Conservation (phyloP, 2,113 vertebrate genomes). For the Zosterops pallidus region DNA sequence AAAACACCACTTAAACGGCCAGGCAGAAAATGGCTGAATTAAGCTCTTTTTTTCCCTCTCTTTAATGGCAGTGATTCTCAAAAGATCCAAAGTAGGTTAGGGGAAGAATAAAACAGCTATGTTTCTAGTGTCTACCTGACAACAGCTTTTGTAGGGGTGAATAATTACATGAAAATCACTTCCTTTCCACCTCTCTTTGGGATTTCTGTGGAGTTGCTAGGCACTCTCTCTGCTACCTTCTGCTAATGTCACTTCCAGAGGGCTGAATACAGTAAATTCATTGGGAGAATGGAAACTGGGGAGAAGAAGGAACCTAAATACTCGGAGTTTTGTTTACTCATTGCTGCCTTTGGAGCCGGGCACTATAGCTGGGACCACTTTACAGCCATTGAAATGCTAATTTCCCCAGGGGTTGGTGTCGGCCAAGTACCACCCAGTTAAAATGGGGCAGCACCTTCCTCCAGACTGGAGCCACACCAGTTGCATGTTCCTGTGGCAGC, state of each 20-base stretch:
- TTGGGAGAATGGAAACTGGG: constrained; percentile 38
- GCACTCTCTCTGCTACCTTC: constrained; percentile 62
- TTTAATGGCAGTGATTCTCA: constrained; percentile 67
- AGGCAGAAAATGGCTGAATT: constrained; percentile 77
- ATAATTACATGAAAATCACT: constrained; percentile 83
- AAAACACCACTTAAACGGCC: constrained; percentile 71
- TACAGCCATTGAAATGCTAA: constrained; percentile 75
- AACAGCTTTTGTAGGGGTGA: constrained; percentile 78
- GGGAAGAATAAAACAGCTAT: constrained; percentile 79
- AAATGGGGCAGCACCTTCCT: constrained; percentile 53
- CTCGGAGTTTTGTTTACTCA: constrained; percentile 62
- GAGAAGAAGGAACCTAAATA: constrained; percentile 56
- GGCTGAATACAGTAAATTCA: constrained; percentile 72
- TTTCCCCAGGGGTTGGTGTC: not conserved
- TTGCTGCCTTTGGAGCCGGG: constrained; percentile 42
- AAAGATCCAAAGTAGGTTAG: constrained; percentile 82
- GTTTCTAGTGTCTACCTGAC: constrained; percentile 83
- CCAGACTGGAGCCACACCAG: not conserved
- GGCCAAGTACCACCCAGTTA: constrained; percentile 26
- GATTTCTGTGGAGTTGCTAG: constrained; percentile 79
- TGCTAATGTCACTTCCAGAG: constrained; percentile 74
- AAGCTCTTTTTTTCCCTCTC: constrained; percentile 66
- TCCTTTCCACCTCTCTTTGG: constrained; percentile 78
- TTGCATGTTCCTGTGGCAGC: constrained; percentile 50
- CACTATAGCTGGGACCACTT: constrained; percentile 53